Evolutionary conservation across 2,888 invertebrate genomes (phyloP).

Genomic region (Neelides folsomi): DNA sequence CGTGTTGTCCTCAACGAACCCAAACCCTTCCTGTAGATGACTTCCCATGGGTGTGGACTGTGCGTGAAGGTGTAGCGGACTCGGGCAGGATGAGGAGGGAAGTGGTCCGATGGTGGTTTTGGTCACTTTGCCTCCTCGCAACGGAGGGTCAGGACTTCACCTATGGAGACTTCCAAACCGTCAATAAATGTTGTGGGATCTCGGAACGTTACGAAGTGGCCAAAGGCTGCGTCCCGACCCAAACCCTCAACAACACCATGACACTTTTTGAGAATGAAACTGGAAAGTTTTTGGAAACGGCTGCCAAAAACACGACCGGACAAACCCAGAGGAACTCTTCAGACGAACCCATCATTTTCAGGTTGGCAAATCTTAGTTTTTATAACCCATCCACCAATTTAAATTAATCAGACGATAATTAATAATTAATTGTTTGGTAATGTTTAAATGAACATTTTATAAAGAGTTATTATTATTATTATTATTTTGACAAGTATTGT

Average conservation of each 20-base stretch:
- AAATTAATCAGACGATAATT: no score
- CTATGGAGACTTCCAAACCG: slow-evolving; percentile 14
- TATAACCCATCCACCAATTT: no score
- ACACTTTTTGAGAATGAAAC: slow-evolving; percentile 4
- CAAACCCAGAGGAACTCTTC: slow-evolving; percentile 15
- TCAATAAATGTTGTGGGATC: slow-evolving; percentile 29
- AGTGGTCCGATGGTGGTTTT: slow-evolving; percentile 1
- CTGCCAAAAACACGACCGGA: slow-evolving; percentile 21
- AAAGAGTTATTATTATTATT: no score
- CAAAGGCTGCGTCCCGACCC: slow-evolving; percentile 19
- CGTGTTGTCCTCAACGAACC: no score
- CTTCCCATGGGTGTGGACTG: no score
- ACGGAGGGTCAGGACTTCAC: slow-evolving; percentile 5
- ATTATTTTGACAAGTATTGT: no score
- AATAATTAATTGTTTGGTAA: no score
- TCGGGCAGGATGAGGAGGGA: not conserved
- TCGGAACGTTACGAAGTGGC: slow-evolving; percentile 26
- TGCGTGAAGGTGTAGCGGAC: no score
- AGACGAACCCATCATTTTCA: slow-evolving; percentile 27
- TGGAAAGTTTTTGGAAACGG: slow-evolving; percentile 21
- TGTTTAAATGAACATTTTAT: no score
- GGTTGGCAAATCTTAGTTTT: slow-evolving; percentile 12
- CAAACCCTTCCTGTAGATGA: no score
- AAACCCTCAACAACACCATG: slow-evolving; percentile 9
- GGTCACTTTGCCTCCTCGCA: slow-evolving; percentile 14